These are phyloP conservation scores for Anastrepha ludens DNA, from an alignment of 1,140 invertebrate species.

Conservation along the genomic window DNA sequence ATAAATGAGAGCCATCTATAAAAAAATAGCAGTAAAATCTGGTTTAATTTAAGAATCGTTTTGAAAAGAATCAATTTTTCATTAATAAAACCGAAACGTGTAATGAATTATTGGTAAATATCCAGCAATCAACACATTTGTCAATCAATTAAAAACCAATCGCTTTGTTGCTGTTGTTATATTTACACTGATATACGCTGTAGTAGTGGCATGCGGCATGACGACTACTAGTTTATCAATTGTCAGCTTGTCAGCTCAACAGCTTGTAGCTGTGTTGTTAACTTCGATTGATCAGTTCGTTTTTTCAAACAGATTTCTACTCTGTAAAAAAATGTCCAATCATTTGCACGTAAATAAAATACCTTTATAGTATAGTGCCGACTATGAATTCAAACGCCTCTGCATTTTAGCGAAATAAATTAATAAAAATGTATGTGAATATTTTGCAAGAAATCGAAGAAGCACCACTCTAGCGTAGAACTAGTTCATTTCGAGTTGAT, in stretches of 20 bases:
- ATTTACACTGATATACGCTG: neutral
- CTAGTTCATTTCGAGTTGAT: neutral
- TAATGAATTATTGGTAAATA: too few relatives aligned
- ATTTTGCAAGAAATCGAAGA: neutral
- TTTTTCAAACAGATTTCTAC: neutral
- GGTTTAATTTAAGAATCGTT: too few relatives aligned
- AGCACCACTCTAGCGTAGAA: neutral
- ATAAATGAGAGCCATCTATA: too few relatives aligned
- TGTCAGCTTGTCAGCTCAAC: conserved; percentile 18
- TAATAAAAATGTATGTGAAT: neutral
- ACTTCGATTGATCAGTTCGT: neutral
- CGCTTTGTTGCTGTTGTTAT: neutral
- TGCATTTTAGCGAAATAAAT: neutral
- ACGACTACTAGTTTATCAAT: conserved; percentile 1
- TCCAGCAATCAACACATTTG: neutral
- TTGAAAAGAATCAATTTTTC: too few relatives aligned
- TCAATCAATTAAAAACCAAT: neutral
- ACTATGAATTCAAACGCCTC: conserved; percentile 3
- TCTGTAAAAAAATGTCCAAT: neutral
- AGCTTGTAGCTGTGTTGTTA: neutral
- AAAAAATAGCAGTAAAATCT: too few relatives aligned
- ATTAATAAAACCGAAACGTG: too few relatives aligned
- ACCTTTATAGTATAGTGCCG: neutral
- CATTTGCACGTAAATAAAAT: neutral
- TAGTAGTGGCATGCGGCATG: neutral